Conservation (phyloP, 2,797 vertebrate species). For the Pseudochirops corinnae region DNA sequence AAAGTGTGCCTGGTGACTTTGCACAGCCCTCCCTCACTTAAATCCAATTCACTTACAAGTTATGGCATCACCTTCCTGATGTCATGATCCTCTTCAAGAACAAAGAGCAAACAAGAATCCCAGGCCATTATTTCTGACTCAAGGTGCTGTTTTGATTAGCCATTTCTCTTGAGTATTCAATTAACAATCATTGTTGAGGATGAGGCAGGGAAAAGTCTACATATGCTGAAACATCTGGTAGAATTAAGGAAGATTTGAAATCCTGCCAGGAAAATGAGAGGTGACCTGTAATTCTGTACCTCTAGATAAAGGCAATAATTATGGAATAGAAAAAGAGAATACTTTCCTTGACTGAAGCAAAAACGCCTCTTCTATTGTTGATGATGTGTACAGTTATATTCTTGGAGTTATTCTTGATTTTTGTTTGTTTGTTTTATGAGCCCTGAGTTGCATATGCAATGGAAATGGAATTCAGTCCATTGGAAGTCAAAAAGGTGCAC, state of each 20-base stretch:
- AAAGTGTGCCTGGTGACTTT: no score
- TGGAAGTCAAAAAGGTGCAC: neutral
- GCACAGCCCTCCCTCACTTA: no score
- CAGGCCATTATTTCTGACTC: no score
- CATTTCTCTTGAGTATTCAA: neutral
- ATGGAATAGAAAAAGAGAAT: neutral
- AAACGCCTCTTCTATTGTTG: neutral
- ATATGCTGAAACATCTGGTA: neutral
- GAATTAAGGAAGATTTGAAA: neutral
- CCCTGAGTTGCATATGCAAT: neutral
- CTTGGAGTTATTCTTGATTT: neutral
- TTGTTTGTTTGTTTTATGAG: neutral
- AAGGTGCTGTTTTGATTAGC: no score
- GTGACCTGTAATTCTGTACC: neutral
- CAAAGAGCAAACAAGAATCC: no score
- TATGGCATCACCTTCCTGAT: no score
- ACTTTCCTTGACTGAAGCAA: neutral
- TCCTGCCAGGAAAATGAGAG: neutral
- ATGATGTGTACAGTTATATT: neutral
- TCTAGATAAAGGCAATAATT: neutral
- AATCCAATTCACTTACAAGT: no score
- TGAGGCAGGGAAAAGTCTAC: neutral
- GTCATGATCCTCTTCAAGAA: no score
- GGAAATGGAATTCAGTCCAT: neutral
- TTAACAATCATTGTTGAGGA: neutral